Percentiles rank a stretch among this genome's conserved stretches.
Conservation (phyloP, 2,113 vertebrate species). For the Phocoena sinus region DNA sequence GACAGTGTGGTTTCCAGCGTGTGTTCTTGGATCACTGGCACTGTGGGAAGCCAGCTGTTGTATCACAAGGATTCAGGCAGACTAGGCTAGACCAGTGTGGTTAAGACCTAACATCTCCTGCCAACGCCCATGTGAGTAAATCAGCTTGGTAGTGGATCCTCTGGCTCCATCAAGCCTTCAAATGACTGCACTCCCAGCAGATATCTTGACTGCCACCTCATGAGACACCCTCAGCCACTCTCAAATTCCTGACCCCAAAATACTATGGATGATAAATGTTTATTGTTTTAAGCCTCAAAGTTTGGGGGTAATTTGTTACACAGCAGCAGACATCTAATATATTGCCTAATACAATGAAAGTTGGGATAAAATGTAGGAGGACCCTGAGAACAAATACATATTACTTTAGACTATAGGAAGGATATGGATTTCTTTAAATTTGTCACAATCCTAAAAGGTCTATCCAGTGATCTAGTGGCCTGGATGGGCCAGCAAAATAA, state of each 20-base stretch:
- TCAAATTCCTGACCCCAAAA: not conserved
- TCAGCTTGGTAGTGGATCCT: not conserved
- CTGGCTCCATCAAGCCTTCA: not conserved
- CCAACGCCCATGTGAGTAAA: not conserved
- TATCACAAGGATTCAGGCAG: not conserved
- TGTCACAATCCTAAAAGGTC: not conserved
- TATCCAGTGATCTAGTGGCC: not conserved
- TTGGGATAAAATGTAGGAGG: not conserved
- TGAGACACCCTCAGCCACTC: not conserved
- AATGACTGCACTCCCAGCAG: not conserved
- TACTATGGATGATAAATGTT: not conserved
- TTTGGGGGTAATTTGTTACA: not conserved
- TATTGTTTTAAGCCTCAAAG: not conserved
- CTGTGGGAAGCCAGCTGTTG: not conserved
- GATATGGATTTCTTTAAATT: not conserved
- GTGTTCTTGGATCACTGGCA: not conserved
- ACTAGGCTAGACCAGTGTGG: not conserved
- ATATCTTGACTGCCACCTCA: not conserved
- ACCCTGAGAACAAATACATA: not conserved
- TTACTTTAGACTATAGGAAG: not conserved
- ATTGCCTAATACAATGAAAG: not conserved
- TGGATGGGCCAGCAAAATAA: not conserved
- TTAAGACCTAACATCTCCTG: not conserved
- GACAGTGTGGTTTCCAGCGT: not conserved
- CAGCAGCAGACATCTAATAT: not conserved